Percentiles rank a stretch among this genome's conserved stretches.
These are phyloP conservation scores for Semicossyphus pulcher DNA, from an alignment of 2,113 vertebrate species.

Conservation along the genomic window DNA sequence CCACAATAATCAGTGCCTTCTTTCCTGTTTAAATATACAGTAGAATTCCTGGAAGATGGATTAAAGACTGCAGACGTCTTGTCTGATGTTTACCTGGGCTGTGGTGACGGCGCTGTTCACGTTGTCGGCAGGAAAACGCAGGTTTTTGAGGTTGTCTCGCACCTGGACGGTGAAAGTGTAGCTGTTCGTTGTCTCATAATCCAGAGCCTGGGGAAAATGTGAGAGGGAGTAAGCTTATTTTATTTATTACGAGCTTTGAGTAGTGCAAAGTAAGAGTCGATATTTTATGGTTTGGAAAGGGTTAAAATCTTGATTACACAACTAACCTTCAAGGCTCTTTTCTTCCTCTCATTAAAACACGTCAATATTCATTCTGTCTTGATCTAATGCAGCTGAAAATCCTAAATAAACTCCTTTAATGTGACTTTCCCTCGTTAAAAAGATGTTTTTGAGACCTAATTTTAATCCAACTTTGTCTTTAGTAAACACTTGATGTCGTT, in stretches of 20 bases:
- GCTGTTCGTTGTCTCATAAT: conserved; percentile 84
- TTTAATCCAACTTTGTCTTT: neutral
- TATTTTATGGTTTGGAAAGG: too few relatives aligned
- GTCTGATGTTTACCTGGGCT: conserved; percentile 62
- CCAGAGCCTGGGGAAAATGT: conserved; percentile 84
- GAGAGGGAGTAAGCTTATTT: too few relatives aligned
- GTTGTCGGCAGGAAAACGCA: conserved; percentile 63
- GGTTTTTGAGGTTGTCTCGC: conserved; percentile 52
- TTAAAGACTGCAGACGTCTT: neutral
- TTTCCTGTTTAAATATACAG: neutral
- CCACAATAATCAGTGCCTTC: neutral
- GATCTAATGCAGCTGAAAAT: too few relatives aligned
- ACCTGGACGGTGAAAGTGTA: conserved; percentile 70
- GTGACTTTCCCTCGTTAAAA: neutral
- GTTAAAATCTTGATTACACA: too few relatives aligned
- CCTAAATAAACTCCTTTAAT: too few relatives aligned
- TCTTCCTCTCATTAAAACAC: too few relatives aligned
- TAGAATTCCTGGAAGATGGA: neutral
- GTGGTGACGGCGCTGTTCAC: conserved; percentile 1
- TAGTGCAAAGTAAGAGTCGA: too few relatives aligned
- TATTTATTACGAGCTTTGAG: too few relatives aligned
- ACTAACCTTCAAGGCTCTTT: neutral
- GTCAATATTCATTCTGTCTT: too few relatives aligned
- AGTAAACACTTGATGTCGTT: neutral
- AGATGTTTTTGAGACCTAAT: neutral